phyloP scores from a whole-genome alignment of 2,888 invertebrate genomes.

The Xanthorhoe designata region DNA sequence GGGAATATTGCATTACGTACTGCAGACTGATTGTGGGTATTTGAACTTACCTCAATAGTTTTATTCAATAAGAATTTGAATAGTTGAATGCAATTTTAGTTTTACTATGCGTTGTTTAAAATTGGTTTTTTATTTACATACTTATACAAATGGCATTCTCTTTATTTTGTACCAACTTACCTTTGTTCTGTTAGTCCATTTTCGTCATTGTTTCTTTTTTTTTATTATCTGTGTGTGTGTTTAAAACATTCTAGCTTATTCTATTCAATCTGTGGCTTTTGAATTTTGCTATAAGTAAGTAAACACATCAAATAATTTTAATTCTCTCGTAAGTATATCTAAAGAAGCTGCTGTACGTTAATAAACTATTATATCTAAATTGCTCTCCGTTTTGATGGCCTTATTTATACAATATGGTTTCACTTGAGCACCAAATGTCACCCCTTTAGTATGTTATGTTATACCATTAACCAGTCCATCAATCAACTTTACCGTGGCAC shows the following conservation, averaged over 20 bases:
- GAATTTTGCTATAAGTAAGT: no score
- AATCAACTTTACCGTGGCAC: constrained; percentile 43
- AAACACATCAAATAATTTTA: no score
- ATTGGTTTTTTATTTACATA: no score
- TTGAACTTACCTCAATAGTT: background rate
- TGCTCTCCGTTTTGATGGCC: constrained; percentile 27
- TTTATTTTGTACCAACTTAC: no score
- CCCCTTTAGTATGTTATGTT: constrained; percentile 30
- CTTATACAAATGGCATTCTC: no score
- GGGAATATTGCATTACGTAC: constrained; percentile 66
- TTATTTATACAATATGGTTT: constrained; percentile 32
- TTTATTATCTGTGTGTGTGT: no score
- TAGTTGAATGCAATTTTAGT: background rate
- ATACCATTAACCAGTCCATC: constrained; percentile 45
- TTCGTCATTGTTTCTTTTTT: no score
- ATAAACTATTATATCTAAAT: constrained; percentile 13
- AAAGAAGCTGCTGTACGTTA: background rate
- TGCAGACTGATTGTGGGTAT: constrained; percentile 68
- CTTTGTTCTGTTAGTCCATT: no score
- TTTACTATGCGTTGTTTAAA: no score
- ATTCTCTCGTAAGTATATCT: no score
- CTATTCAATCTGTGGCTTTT: no score
- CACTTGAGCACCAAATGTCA: constrained; percentile 31
- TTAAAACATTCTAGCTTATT: no score
- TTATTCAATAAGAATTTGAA: background rate